Conservation (phyloP, 2,888 invertebrate species). For the Chloroclysta siterata region DNA sequence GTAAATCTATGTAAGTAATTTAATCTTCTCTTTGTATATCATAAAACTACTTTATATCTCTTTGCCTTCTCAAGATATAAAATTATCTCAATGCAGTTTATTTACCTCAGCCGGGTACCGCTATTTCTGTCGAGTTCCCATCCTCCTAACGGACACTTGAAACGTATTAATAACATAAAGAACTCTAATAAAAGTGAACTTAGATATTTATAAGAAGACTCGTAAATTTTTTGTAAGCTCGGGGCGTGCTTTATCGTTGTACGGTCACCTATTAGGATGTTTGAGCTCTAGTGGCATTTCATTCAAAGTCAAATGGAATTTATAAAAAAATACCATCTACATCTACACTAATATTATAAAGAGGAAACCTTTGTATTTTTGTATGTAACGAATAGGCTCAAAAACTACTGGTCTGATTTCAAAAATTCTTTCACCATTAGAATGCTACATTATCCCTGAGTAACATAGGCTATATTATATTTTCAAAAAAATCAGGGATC, state of each 20-base stretch:
- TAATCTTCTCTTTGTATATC: neutral
- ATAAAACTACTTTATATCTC: neutral
- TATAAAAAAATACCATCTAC: too few relatives aligned
- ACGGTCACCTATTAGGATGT: neutral
- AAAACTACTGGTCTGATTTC: too few relatives aligned
- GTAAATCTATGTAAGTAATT: too few relatives aligned
- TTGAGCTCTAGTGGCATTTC: neutral
- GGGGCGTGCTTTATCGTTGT: neutral
- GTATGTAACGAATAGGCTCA: too few relatives aligned
- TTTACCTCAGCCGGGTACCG: slow-evolving; percentile 13
- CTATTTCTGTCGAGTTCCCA: slow-evolving; percentile 6
- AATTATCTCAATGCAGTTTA: slow-evolving; percentile 4
- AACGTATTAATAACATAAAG: slow-evolving; percentile 9
- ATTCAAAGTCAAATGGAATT: too few relatives aligned
- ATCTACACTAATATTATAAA: too few relatives aligned
- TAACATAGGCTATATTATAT: too few relatives aligned
- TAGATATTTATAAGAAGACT: neutral
- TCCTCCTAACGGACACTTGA: slow-evolving; percentile 14
- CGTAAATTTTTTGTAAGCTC: neutral
- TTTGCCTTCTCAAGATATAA: neutral
- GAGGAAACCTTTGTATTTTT: too few relatives aligned
- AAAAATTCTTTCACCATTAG: too few relatives aligned
- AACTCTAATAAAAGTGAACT: slow-evolving; percentile 4
- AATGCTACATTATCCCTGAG: too few relatives aligned
- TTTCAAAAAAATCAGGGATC: too few relatives aligned